Base-by-base conservation (phyloP, 2,888 invertebrate species). In the Phymatocera aterrima region DNA sequence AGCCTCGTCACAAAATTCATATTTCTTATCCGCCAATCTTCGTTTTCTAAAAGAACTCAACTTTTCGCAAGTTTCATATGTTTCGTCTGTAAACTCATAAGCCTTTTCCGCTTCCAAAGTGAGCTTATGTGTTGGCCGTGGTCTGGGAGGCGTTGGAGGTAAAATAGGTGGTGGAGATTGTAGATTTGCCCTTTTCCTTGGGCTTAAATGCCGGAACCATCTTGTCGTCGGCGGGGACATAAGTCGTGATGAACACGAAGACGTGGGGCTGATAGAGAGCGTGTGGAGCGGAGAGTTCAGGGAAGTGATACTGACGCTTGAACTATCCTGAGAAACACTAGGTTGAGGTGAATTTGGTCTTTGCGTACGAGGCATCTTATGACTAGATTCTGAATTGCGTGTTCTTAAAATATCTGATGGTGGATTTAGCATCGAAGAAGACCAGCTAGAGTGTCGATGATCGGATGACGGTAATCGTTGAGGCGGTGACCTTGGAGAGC, bases 1-100 rank as follows among this genome's bases (percentile, higher is more conserved):
- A 46, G 91, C 90, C 79, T 96, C 96, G 84, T 97, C 97, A 0
- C 96, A 96, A 87, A 97, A 97, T 87, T 97, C 97, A 88, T 97
- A 97, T 88, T 97, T 97, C 89, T 97, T 97, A 86, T 97, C 97
- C 0, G 97, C 97, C 75, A 97, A 91, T 6, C 97, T 93, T 77
- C 97, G 93, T 88, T 96, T 96, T 6, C 97, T 93, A 87, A 96
- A 97, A 86, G 95, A 95, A 85, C 96, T 96, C n/a, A 97, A 93
- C 86, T 97, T 97, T 87, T 97, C 97, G 86, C 95, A 96, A 82
- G 96, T 96, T 5, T 93, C 93, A 83, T 96, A 96, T 5, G 94
- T 93, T 84, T 97, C 97, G 85, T 97, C 97, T 0, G 95, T 96
- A 86, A 97, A 97, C 87, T 97, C 97, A 88, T 97, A 97, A 0